Evolutionary conservation across 92 coral and sea anemone genomes (phyloP), one percentile per base, ranked within the genome.

Genomic region (Zoanthus sansibaricus): DNA sequence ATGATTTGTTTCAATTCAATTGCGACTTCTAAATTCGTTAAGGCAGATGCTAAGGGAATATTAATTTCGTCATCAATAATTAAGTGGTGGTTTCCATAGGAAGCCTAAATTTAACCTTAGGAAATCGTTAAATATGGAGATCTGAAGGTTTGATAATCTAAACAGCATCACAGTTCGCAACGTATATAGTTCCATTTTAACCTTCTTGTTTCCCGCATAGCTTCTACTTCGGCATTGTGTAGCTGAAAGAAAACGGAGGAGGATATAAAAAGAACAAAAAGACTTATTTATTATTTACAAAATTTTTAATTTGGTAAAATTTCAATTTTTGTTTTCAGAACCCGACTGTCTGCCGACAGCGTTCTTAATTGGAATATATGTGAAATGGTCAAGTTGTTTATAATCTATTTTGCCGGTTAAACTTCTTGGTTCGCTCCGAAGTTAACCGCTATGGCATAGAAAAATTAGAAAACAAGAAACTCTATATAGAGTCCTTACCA

Each of bases 1-100:
- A 52, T 8, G 66, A 30, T 55, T 52, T 33, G 25, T 54, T 48
- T 31, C 82, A n/a, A 76, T 54, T 76, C 58, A 56, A 51, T 69
- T 69, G 74, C 15, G 47, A 52, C 64, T 76, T 32, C 9, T 76
- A 76, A 76, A 37, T 76, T 76, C 58, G 82, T 76, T 76, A 76
- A 20, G 14, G 82, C 82, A 76, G 82, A 62, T 76, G 82, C 52
- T 76, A 54, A 51, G 80, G 42, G 47, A 76, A 76, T 55, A 76
- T 76, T 76, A 80, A 48, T 80, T 80, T 13, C 4, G 74, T 80
- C 73, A 64, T 80, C 58, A 80, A 80, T 80, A n/a, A 80, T 80
- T 80, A 45, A 80, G 45, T 20, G 25, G 85, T 66, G 72, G 75
- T 45, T 48, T 45, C 58, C 31, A 47, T 3, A 45, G 73, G 25